Base-by-base conservation (phyloP, 2,797 vertebrate genomes). In the Esox lucius region DNA sequence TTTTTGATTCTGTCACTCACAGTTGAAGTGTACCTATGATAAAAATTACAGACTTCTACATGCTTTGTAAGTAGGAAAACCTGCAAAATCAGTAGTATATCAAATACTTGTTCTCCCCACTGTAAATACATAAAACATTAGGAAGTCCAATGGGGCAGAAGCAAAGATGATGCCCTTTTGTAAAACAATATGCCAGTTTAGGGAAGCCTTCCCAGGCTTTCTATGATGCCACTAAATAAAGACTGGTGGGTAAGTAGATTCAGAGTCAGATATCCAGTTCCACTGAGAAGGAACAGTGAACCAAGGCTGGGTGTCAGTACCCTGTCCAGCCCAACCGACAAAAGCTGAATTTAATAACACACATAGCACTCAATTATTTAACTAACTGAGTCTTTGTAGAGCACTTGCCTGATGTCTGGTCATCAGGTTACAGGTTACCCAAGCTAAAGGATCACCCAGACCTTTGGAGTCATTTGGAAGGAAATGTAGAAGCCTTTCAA, bases 281-380 rank as follows among this genome's bases (percentile, higher is more conserved):
- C 15, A 51, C 42, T 71, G 70, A 68, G 72, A 4, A 28, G 87
- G 78, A 89, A 93, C 26, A 68, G 75, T 49, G 88, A 73, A 80
- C 90, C 78, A 9, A 28, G 72, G 15, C 68, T 0, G 11, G 19
- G 33, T 87, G 83, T 92, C 89, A 0, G 56, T 90, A 88, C 84
- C 89, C 68, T 65, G 53, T 85, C 77, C 75, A 28, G 6, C 80
- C 76, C 62, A 71, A 67, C n/a, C 17, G 83, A 78, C 81, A 80
- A 80, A 76, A 42, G 85, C 82, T 87, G 87, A 90, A 91, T 91
- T 88, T 81, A 90, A 88, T 84, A 87, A 87, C 26, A 26, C 80
- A 87, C 26, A 26, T 78, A 80, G 74, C 73, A 59, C 75, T 93
- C 84, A 93, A 93, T 91, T 87, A 93, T 93, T 93, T 71, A 93